A percentile compares a stretch with the other conserved stretches of the same genome.
These are phyloP conservation scores for Coelopa frigida DNA, from an alignment of 1,140 invertebrate genomes.

Conservation along the genomic window DNA sequence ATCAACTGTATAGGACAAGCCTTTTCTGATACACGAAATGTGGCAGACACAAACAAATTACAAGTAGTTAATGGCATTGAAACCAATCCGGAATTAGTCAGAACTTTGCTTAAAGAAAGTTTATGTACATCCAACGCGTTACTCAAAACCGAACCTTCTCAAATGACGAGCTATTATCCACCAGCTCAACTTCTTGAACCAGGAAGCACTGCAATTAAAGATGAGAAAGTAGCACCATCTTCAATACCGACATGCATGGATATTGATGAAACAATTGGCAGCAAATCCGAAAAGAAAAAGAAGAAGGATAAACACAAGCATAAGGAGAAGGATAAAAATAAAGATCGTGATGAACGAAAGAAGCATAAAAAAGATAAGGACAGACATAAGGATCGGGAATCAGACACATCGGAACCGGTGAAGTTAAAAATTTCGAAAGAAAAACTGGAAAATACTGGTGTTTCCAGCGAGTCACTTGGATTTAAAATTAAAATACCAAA, in stretches of 20 bases:
- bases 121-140: conserved; percentile 31
- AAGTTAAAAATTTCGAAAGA: conserved; percentile 64
- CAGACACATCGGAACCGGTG: conserved; percentile 28
- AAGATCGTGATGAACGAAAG: conserved; percentile 51
- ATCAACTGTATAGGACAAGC: too few species aligned
- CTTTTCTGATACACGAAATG: neutral
- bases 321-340: conserved; percentile 60
- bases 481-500: conserved; percentile 61
- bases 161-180: conserved; percentile 31
- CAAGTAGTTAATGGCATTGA: conserved; percentile 34
- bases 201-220: too few species aligned
- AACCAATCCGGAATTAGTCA: conserved; percentile 41
- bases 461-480: conserved; percentile 32
- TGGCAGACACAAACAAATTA: neutral
- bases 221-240: too few species aligned
- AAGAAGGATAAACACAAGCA: conserved; percentile 59
- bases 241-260: conserved; percentile 10
- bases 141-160: conserved; percentile 30
- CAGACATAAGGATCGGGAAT: conserved; percentile 45
- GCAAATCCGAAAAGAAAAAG: conserved; percentile 51
- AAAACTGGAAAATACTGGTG: conserved; percentile 32
- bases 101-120: conserved; percentile 40
- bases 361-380: conserved; percentile 58
- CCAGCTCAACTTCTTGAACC: conserved; percentile 36
- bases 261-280: conserved; percentile 9